phyloP scores from a whole-genome alignment of 1,140 invertebrate species.

The Pogonomyrmex barbatus region DNA sequence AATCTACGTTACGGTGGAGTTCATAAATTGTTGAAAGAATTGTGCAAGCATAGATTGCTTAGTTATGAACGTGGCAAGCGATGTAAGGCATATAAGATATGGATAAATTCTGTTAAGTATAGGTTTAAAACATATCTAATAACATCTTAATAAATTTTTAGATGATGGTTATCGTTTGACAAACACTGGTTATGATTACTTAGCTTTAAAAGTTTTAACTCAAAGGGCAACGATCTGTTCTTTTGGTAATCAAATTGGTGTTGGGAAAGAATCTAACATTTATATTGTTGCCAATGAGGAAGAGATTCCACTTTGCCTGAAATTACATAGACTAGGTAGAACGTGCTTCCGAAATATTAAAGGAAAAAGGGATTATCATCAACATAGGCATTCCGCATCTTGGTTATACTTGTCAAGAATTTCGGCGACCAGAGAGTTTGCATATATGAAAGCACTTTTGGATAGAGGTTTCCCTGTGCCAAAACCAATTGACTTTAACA shows the following conservation, averaged over 20 bases:
- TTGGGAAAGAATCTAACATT: slow-evolving; percentile 99
- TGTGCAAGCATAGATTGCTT: slow-evolving; percentile 95
- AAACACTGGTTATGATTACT: slow-evolving; percentile 98
- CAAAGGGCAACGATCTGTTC: slow-evolving; percentile 92
- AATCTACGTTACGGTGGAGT: slow-evolving; percentile 97
- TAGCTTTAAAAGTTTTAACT: slow-evolving; percentile 96
- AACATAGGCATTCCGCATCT: slow-evolving; percentile 94
- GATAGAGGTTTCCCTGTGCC: slow-evolving; percentile 97
- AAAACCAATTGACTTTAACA: slow-evolving; percentile 96
- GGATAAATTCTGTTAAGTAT: slow-evolving; percentile 16
- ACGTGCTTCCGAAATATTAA: slow-evolving; percentile 99
- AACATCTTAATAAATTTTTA: slow-evolving; percentile 82
- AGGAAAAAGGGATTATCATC: slow-evolving; percentile 98
- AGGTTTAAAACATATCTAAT: neutral
- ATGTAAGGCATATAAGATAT: slow-evolving; percentile 88
- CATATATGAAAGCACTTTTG: slow-evolving; percentile 98
- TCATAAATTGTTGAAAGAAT: slow-evolving; percentile 95
- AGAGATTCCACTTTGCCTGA: slow-evolving; percentile 92
- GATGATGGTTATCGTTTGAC: slow-evolving; percentile 98
- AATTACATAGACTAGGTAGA: slow-evolving; percentile 97
- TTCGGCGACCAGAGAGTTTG: slow-evolving; percentile 99
- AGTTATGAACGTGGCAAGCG: slow-evolving; percentile 97
- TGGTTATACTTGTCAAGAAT: slow-evolving; percentile 99
- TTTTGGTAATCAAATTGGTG: slow-evolving; percentile 99
- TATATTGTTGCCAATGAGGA: slow-evolving; percentile 94